phyloP scores from a whole-genome alignment of 2,797 vertebrate genomes.

The Gallinago stenura region DNA sequence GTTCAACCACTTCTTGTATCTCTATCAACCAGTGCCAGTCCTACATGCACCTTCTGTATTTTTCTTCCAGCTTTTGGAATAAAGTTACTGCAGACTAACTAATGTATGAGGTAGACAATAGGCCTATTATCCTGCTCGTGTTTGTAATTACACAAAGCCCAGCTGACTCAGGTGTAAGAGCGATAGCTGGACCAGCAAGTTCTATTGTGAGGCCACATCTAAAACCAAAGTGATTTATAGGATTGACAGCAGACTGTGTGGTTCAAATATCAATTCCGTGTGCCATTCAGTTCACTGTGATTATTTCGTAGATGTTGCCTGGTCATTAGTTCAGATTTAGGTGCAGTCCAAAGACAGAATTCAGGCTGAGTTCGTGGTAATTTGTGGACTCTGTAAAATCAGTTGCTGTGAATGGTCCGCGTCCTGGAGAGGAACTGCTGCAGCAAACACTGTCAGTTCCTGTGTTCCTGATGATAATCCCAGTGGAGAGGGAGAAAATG shows the following conservation, averaged over 20 bases:
- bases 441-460: neutral
- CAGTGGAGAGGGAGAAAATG: neutral
- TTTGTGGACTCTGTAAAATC: neutral
- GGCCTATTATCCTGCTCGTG: neutral
- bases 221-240: neutral
- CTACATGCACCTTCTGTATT: neutral
- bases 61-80: neutral
- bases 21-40: neutral
- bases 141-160: neutral
- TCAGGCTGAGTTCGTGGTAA: neutral
- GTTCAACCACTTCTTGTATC: neutral
- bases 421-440: neutral
- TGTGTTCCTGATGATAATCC: neutral
- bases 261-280: neutral
- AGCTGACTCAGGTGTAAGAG: neutral
- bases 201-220: neutral
- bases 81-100: neutral
- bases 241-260: neutral
- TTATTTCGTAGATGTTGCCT: neutral
- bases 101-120: neutral
- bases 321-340: neutral
- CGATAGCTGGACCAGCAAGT: neutral
- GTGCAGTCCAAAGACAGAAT: neutral
- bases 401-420: neutral
- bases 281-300: neutral